Evolutionary conservation across 1,140 invertebrate genomes (phyloP).

Genomic region (Drosophila asahinai): DNA sequence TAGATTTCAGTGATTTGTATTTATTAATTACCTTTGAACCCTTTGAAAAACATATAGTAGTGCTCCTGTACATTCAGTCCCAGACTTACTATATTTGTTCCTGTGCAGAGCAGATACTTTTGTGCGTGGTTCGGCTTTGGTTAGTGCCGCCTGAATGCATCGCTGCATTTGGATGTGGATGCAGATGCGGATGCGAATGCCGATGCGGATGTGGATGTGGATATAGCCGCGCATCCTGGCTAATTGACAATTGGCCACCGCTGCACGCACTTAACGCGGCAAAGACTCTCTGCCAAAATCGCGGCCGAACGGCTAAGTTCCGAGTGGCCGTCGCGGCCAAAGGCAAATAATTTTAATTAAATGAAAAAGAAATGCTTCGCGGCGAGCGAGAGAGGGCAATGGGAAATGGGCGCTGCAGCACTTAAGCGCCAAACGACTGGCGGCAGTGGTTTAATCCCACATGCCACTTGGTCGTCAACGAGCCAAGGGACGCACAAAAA

Average conservation of each 20-base stretch:
- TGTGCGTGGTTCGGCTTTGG: constrained; percentile 61
- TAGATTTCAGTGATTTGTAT: neutral
- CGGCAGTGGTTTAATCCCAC: constrained; percentile 64
- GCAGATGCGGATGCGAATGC: neutral
- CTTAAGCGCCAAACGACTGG: constrained; percentile 75
- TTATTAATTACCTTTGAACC: neutral
- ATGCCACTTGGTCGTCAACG: constrained; percentile 80
- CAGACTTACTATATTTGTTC: neutral
- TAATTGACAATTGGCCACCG: constrained; percentile 72
- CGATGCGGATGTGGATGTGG: neutral
- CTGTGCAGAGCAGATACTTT: constrained; percentile 47
- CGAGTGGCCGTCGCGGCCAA: constrained; percentile 64
- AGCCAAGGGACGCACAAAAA: constrained; percentile 76
- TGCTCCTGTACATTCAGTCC: neutral
- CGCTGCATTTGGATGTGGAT: constrained; percentile 54
- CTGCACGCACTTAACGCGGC: constrained; percentile 64
- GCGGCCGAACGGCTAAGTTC: constrained; percentile 60
- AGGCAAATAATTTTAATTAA: constrained; percentile 83
- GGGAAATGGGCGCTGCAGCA: constrained; percentile 35
- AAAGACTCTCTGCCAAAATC: constrained; percentile 65
- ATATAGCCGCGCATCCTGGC: constrained; percentile 27
- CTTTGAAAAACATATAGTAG: neutral
- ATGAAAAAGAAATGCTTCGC: constrained; percentile 76
- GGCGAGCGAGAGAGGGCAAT: constrained; percentile 7
- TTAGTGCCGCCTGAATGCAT: constrained; percentile 68